These are phyloP conservation scores for Hycleus phaleratus DNA, from an alignment of 1,140 invertebrate species.

Conservation along the genomic window DNA sequence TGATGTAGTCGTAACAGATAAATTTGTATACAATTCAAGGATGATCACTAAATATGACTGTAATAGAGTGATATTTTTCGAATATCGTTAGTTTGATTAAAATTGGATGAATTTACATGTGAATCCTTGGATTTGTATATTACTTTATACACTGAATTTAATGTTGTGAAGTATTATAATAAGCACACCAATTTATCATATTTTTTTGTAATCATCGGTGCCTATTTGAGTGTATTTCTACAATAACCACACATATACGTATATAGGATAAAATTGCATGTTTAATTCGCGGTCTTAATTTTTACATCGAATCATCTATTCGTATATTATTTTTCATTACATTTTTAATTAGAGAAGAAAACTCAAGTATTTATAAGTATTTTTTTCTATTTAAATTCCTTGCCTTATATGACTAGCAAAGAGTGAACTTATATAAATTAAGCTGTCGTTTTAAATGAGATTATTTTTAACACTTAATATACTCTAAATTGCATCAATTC, in stretches of 20 bases:
- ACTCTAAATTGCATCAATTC: too few species aligned
- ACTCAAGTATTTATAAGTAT: too few species aligned
- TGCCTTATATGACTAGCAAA: conserved; percentile 12
- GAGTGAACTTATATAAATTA: conserved; percentile 7
- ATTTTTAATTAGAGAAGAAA: not conserved
- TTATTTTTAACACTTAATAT: conserved; percentile 9
- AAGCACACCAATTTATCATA: conserved; percentile 8
- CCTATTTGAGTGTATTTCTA: conserved; percentile 4
- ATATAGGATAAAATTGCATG: too few species aligned
- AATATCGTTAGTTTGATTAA: too few species aligned
- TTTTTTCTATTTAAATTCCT: conserved; percentile 11
- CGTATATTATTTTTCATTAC: conserved; percentile 8
- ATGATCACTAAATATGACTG: not conserved
- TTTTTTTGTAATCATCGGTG: conserved; percentile 8
- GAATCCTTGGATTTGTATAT: too few species aligned
- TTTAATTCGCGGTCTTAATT: conserved; percentile 10
- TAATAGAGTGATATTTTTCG: too few species aligned
- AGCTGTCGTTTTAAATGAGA: conserved; percentile 9
- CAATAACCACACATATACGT: too few species aligned
- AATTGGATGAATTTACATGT: too few species aligned
- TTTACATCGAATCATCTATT: conserved; percentile 13
- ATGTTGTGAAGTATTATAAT: conserved; percentile 9
- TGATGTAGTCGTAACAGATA: conserved; percentile 8
- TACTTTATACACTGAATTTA: not conserved
- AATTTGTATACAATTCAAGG: conserved; percentile 9